Base-by-base conservation (phyloP, 2,888 invertebrate species). In the Cosmia pyralina region DNA sequence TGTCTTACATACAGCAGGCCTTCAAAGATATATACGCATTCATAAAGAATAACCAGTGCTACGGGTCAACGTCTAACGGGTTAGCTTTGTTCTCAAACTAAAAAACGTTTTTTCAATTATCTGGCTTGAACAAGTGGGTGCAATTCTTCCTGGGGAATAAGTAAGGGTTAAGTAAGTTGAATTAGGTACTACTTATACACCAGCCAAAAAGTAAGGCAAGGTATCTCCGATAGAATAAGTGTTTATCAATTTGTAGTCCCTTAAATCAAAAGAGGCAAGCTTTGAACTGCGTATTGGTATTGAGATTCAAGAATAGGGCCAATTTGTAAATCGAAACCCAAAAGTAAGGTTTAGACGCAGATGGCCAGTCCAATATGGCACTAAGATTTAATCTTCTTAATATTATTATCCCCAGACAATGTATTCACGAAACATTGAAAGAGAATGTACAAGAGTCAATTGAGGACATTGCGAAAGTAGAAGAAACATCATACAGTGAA, bases 21-120 rank as follows among this genome's bases (percentile, higher is more conserved):
- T 96, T 96, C 88, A 93, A 92, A 71, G 96, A 96, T 73, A 96
- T 96, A 55, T 96, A 96, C 85, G 88, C 92, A 19, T 96, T 94
- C 78, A 96, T 96, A 69, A 95, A 95, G 89, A 93, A 94, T 84
- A 96, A 96, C 83, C 96, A 96, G 85, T 96, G 96, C 74, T 88
- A 92, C 65, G 96, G 96, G 94, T 94, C 66, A 87, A 91, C 76
- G 50, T 28, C 52, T 58, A 48, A 60, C 22, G 77, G 81, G 81
- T 81, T 50, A 77, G 72, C 65, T 53, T 64, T 38, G 15, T 17
- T 52, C 38, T 38, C 38, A 6, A 64, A n/a, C 34, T 4, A 2
- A 10, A 22, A 62, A 38, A 38, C 52, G n/a, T 64, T 50, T 15
- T 15, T 34, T 34, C 8, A 64, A 34, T 15, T 10, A 34, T 52